These are phyloP conservation scores for Stenurella melanura DNA, from an alignment of 2,888 invertebrate species.

Conservation along the genomic window DNA sequence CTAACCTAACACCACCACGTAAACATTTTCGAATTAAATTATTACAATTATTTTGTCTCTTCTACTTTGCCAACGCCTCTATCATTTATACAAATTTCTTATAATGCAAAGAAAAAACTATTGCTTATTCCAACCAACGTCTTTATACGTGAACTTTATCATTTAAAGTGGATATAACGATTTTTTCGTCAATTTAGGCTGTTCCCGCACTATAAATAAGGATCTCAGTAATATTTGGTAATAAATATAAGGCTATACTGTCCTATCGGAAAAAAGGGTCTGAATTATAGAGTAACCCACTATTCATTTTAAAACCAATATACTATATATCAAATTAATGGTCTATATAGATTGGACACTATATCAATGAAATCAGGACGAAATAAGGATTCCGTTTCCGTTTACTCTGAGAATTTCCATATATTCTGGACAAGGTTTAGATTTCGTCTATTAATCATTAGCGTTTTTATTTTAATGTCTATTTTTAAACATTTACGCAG, in stretches of 20 bases:
- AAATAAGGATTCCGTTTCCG: not conserved
- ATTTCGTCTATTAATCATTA: not conserved
- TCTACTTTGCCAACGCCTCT: too few relatives aligned
- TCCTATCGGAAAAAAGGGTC: constrained; percentile 32
- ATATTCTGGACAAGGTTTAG: not conserved
- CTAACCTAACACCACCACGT: too few relatives aligned
- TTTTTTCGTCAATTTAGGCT: constrained; percentile 25
- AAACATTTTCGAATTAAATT: too few relatives aligned
- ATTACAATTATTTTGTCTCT: too few relatives aligned
- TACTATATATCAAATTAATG: constrained; percentile 29
- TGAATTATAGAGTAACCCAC: constrained; percentile 34
- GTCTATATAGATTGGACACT: not conserved
- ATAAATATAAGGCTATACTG: constrained; percentile 31
- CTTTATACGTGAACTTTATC: not conserved
- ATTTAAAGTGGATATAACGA: not conserved
- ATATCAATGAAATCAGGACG: constrained; percentile 6
- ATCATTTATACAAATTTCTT: too few relatives aligned
- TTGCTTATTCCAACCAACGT: too few relatives aligned
- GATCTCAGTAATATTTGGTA: constrained; percentile 27
- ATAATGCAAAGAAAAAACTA: too few relatives aligned
- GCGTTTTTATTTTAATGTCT: not conserved
- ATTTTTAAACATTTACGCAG: not conserved
- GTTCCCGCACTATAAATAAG: constrained; percentile 25
- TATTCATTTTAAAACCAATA: constrained; percentile 36
- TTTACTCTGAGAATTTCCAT: not conserved